Base-by-base conservation (phyloP, 2,888 invertebrate genomes). In the Caenorhabditis drosophilae region DNA sequence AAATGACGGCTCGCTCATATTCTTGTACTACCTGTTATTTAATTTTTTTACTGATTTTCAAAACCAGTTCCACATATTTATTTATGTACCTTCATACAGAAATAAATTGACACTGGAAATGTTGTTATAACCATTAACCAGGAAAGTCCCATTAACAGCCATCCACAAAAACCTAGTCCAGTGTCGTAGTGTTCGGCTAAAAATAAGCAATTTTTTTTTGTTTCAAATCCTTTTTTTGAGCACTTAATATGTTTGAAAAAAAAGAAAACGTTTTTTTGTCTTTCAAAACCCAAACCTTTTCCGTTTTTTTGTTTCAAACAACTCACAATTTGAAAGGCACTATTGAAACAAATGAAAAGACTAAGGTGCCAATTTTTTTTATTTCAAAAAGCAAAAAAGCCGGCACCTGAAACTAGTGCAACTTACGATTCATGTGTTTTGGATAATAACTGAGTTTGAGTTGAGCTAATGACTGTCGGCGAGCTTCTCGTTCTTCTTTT, bases 1-100 rank as follows among this genome's bases (percentile, higher is more conserved):
- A 93, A 80, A 93, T 92, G 0, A 92, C 92, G 18, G n/a, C 91
- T 90, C 2, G 91, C 90, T 79, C 93, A 87, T 84, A 84, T 55
- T 84, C 84, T 66, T 84, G 83, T 11, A 84, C 84, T 18, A 79
- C 75, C 78, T 80, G 46, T 40, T 63, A 54, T 2, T 16, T 9
- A 41, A 31, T 31, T 31, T 9, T 9, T 9, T 31, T 9, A 16
- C 4, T 20, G 9, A 22, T 44, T 16, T 20, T 25, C 23, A 23
- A 25, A 48, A 23, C 22, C 25, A 7, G 27, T 9, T 27, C 25
- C 20, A 74, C n/a, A n/a, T n/a, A n/a, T n/a, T n/a, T n/a, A n/a
- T n/a, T n/a, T n/a, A n/a, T n/a, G n/a, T n/a, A n/a, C 77, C 58
- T 80, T 80, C 45, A 80, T 68, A 56, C 76, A 77, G 48, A 78